phyloP scores from a whole-genome alignment of 2,888 invertebrate genomes.

The Andricus quercusramuli region DNA sequence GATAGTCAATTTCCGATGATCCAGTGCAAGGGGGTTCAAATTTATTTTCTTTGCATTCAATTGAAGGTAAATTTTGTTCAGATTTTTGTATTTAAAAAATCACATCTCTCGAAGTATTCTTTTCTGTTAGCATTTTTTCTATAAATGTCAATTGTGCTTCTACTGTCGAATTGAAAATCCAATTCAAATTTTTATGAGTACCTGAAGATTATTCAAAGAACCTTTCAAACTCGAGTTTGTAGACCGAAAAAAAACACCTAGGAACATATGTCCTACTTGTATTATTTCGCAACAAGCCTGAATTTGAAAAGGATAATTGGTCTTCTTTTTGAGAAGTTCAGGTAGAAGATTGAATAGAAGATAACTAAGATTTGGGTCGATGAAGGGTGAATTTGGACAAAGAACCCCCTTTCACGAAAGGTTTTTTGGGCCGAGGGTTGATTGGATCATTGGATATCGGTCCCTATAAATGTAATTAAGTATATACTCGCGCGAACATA shows the following conservation, averaged over 20 bases:
- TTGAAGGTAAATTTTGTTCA: too few species aligned
- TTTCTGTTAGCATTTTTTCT: too few species aligned
- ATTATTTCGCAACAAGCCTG: not conserved
- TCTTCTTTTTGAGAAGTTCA: not conserved
- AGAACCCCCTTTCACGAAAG: slow-evolving; percentile 28
- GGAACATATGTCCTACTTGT: slow-evolving; percentile 4
- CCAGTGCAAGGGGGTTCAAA: slow-evolving; percentile 29
- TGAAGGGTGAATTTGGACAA: slow-evolving; percentile 27
- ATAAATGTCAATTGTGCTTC: too few species aligned
- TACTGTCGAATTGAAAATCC: too few species aligned
- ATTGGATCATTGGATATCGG: slow-evolving; percentile 39
- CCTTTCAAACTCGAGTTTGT: too few species aligned
- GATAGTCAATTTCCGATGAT: slow-evolving; percentile 17
- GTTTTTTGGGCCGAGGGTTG: slow-evolving; percentile 8
- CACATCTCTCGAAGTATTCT: too few species aligned
- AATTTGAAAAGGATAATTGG: not conserved
- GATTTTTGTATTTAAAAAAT: too few species aligned
- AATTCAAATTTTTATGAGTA: too few species aligned
- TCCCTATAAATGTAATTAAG: slow-evolving; percentile 17
- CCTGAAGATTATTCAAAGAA: too few species aligned
- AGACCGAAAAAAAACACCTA: too few species aligned
- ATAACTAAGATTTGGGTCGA: slow-evolving; percentile 32
- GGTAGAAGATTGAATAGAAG: slow-evolving; percentile 28
- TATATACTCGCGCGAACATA: slow-evolving; percentile 25
- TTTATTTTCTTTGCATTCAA: too few species aligned